Evolutionary conservation across 2,888 invertebrate genomes (phyloP).

Genomic region (Limnephilus lunatus): DNA sequence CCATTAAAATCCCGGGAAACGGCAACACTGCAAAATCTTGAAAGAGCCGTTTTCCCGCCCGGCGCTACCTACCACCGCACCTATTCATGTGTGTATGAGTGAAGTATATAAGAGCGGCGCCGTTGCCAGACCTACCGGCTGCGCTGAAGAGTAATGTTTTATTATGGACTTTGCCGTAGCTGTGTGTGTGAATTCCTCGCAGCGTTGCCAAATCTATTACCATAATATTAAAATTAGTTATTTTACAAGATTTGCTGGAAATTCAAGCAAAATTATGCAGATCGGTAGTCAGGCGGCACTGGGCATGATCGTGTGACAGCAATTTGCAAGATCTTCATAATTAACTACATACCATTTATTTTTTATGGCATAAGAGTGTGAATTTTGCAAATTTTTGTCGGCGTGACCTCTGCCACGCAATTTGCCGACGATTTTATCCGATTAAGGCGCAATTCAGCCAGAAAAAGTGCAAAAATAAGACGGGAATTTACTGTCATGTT

Average conservation of each 20-base stretch:
- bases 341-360: not conserved
- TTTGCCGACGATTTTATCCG: not conserved
- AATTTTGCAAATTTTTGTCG: not conserved
- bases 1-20: conserved; percentile 25
- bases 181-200: conserved; percentile 31
- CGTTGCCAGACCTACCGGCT: conserved; percentile 46
- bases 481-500: not conserved
- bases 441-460: not conserved
- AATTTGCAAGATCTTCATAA: not conserved
- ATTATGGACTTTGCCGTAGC: not conserved
- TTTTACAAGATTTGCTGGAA: conserved; percentile 19
- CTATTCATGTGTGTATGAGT: conserved; percentile 10
- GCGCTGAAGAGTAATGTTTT: conserved; percentile 29
- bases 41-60: conserved; percentile 52
- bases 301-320: conserved; percentile 2
- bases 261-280: not conserved
- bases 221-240: not conserved
- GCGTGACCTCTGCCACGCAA: conserved; percentile 25
- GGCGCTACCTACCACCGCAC: conserved; percentile 45
- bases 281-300: conserved; percentile 2
- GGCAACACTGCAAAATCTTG: conserved; percentile 48
- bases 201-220: conserved; percentile 53
- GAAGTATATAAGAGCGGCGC: conserved; percentile 43
- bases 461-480: not conserved
- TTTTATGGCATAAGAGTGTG: not conserved